Evolutionary conservation across 2,797 vertebrate species (phyloP).

Genomic region (Sebastolobus altivelis): DNA sequence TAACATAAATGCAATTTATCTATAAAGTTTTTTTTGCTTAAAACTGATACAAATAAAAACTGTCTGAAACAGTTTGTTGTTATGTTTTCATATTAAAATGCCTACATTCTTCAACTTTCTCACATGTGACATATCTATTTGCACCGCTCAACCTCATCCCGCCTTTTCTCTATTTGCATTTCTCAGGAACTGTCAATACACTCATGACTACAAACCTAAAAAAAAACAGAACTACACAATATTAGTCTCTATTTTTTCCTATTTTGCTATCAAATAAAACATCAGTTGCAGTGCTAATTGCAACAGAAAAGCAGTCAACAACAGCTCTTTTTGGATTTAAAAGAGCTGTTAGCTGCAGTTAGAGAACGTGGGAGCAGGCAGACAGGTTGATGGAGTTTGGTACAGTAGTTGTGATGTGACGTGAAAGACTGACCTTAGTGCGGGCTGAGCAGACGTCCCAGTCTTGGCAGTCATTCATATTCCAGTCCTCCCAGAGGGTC

Average conservation of each 20-base stretch:
- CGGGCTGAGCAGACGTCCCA: slow-evolving; percentile 74
- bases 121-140: slow-evolving; percentile 4
- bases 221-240: slow-evolving; percentile 30
- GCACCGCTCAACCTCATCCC: slow-evolving; percentile 49
- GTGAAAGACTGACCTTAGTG: slow-evolving; percentile 82
- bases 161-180: slow-evolving; percentile 62
- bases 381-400: slow-evolving; percentile 49
- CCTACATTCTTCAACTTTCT: slow-evolving; percentile 3
- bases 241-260: neutral
- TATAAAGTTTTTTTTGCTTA: neutral
- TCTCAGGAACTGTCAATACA: slow-evolving; percentile 34
- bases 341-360: slow-evolving; percentile 5
- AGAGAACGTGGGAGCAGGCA: slow-evolving; percentile 30
- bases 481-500: slow-evolving; percentile 72
- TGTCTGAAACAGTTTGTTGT: neutral
- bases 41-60: neutral
- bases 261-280: slow-evolving; percentile 27
- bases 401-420: slow-evolving; percentile 47
- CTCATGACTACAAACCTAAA: slow-evolving; percentile 42
- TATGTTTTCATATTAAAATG: neutral
- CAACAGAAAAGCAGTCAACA: slow-evolving; percentile 1
- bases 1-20: neutral
- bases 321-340: neutral
- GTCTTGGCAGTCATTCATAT: slow-evolving; percentile 76
- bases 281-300: neutral